Evolutionary conservation across 2,113 vertebrate genomes (phyloP).

Genomic region (Scalopus aquaticus): DNA sequence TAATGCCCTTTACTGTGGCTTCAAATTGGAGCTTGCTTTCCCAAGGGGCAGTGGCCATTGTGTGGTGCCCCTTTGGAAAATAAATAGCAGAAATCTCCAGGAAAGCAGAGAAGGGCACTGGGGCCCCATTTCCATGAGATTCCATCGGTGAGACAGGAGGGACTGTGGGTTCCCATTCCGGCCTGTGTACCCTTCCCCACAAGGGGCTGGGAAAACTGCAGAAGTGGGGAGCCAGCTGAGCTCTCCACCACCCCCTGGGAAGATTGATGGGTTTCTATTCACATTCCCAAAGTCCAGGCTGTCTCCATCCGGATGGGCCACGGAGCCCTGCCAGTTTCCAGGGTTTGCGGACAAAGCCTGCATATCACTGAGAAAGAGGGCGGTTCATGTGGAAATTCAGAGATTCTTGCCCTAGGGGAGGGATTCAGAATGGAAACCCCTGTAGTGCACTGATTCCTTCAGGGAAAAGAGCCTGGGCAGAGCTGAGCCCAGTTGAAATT

Average conservation of each 20-base stretch:
- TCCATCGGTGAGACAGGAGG: background rate
- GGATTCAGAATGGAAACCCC: background rate
- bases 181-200: background rate
- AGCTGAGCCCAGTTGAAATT: background rate
- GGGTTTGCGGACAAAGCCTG: background rate
- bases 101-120: background rate
- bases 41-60: background rate
- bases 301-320: background rate
- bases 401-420: background rate
- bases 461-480: background rate
- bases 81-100: background rate
- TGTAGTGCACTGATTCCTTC: background rate
- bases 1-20: slow-evolving; percentile 23
- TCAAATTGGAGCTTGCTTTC: background rate
- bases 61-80: background rate
- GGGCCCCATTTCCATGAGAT: background rate
- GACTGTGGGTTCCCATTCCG: background rate
- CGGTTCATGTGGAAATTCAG: background rate
- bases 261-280: slow-evolving; percentile 40
- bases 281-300: background rate
- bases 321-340: background rate
- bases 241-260: background rate
- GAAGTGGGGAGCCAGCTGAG: background rate
- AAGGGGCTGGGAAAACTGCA: background rate
- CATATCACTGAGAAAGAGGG: background rate